Evolutionary conservation across 2,113 vertebrate species (phyloP).

Genomic region (Patagioenas fasciata): DNA sequence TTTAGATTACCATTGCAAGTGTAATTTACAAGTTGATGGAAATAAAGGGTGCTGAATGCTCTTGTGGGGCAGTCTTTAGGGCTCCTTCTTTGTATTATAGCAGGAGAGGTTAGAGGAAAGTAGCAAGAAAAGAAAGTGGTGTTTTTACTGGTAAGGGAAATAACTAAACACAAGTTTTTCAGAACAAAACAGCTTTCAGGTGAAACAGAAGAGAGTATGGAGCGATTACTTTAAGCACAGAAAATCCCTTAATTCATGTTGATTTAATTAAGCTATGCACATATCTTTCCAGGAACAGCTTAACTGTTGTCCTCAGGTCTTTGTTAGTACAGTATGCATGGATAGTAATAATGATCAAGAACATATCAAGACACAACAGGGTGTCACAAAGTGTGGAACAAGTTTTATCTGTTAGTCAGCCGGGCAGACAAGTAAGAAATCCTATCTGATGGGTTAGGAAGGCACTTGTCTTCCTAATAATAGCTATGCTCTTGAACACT

Average conservation of each 20-base stretch:
- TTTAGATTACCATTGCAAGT: neutral
- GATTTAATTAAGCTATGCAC: slow-evolving; percentile 1
- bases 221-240: neutral
- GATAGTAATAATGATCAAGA: neutral
- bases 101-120: neutral
- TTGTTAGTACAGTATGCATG: neutral
- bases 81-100: neutral
- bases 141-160: neutral
- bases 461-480: slow-evolving; percentile 46
- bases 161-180: neutral
- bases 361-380: neutral
- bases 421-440: slow-evolving; percentile 16
- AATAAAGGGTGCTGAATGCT: neutral
- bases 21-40: neutral
- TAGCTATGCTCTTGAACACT: neutral
- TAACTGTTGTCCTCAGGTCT: neutral
- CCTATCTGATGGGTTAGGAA: neutral
- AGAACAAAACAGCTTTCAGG: neutral
- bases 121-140: neutral
- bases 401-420: neutral
- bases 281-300: slow-evolving; percentile 17
- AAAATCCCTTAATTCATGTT: slow-evolving; percentile 33
- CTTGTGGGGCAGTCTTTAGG: neutral
- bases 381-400: neutral
- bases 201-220: neutral